Base-by-base conservation (phyloP, 2,888 invertebrate genomes). In the Fissipunctia ypsillon region DNA sequence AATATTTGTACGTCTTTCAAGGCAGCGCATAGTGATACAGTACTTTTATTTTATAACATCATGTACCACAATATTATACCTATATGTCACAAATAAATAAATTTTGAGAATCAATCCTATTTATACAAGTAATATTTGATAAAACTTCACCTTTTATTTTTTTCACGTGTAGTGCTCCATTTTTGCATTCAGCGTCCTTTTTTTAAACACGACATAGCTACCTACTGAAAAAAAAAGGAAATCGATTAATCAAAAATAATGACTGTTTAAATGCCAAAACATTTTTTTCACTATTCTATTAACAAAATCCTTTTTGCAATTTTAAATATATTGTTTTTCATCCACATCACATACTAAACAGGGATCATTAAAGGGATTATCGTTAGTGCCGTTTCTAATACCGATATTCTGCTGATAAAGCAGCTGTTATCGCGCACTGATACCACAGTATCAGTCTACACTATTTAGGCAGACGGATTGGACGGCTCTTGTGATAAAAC, bases 401-500 rank as follows among this genome's bases (percentile, higher is more conserved):
- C 77, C 73, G 81, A 83, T 84, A 84, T 78, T 79, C 52, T 68
- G 19, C 70, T 80, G 88, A 88, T 88, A 87, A 82, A 41, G 60
- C 28, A 10, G 41, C 50, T 38, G 31, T 80, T 85, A 87, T 85
- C 85, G 67, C 45, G 1, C 10, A 50, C 64, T 79, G 82, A 85
- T 79, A 85, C 45, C 56, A 19, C 19, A 31, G 28, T 76, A 78
- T 71, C 81, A 86, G 82, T 86, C 61, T 65, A 48, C 48, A 45
- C 64, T 73, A 67, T 61, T 70, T 60, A 43, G 52, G 73, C 80
- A 64, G 10, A 56, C 80, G 69, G 54, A 43, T 43, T 63, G 78
- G 78, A 69, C 82, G 52, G 16, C 3, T 57, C 25, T 3, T 48
- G 73, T 73, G 76, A 74, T 68, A 54, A 67, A 48, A 60, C 28